Percentiles rank a stretch among this genome's conserved stretches.
These are phyloP conservation scores for Scopus umbretta DNA, from an alignment of 2,113 vertebrate genomes.

Conservation along the genomic window DNA sequence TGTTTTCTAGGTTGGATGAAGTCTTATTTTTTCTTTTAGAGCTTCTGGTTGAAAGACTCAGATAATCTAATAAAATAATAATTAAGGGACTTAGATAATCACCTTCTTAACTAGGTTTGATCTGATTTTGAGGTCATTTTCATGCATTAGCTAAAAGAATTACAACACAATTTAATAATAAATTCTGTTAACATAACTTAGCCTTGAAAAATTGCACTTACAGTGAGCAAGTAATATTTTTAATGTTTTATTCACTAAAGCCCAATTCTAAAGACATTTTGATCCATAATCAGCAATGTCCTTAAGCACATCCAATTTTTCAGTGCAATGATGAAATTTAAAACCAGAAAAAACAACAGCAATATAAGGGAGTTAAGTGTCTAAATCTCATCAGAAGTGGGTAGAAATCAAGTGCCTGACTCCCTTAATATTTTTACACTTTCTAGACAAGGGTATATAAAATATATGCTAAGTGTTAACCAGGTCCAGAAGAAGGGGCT, in stretches of 20 bases:
- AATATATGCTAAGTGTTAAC: background rate
- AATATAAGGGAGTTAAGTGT: background rate
- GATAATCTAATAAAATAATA: no score
- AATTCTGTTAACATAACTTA: constrained; percentile 51
- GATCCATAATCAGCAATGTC: constrained; percentile 4
- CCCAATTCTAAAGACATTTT: constrained; percentile 40
- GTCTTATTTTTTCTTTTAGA: background rate
- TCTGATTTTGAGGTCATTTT: constrained; percentile 56
- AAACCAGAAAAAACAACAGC: background rate
- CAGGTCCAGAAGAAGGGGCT: background rate
- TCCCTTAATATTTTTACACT: background rate
- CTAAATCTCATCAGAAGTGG: background rate
- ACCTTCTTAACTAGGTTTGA: constrained; percentile 29
- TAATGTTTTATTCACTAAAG: constrained; percentile 49
- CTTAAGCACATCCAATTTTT: constrained; percentile 6
- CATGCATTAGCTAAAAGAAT: constrained; percentile 58
- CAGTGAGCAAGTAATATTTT: constrained; percentile 24
- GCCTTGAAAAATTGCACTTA: constrained; percentile 35
- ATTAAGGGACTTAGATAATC: constrained; percentile 33
- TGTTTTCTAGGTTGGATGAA: background rate
- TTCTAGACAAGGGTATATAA: background rate
- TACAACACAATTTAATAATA: constrained; percentile 56
- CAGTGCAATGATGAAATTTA: background rate
- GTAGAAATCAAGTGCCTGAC: background rate
- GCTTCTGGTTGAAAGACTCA: background rate